Evolutionary conservation across 1,140 invertebrate genomes (phyloP).

Genomic region (honey bee (Apis mellifera)): Amel_HAv3.1 CM009931.2:23624501-23625000

Average conservation of each 20-base stretch:
- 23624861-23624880: background rate
- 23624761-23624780: slow-evolving; percentile 5
- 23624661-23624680: background rate
- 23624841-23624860: background rate
- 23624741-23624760: slow-evolving; percentile 28
- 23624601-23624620: slow-evolving; percentile 16
- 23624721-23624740: background rate
- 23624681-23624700: slow-evolving; percentile 35
- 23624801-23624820: background rate
- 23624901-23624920: background rate
- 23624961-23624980: background rate
- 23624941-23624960: background rate
- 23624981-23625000: background rate
- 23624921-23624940: background rate
- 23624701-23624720: slow-evolving; percentile 10
- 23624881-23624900: background rate
- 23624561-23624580: background rate
- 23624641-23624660: slow-evolving; percentile 43
- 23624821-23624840: slow-evolving; percentile 16
- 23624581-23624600: background rate
- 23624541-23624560: slow-evolving; percentile 10
- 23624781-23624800: slow-evolving; percentile 25
- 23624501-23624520: background rate
- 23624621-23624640: slow-evolving; percentile 37
- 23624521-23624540: background rate